phyloP scores from a whole-genome alignment of 1,140 invertebrate species.

The Pteromalus puparum region DNA sequence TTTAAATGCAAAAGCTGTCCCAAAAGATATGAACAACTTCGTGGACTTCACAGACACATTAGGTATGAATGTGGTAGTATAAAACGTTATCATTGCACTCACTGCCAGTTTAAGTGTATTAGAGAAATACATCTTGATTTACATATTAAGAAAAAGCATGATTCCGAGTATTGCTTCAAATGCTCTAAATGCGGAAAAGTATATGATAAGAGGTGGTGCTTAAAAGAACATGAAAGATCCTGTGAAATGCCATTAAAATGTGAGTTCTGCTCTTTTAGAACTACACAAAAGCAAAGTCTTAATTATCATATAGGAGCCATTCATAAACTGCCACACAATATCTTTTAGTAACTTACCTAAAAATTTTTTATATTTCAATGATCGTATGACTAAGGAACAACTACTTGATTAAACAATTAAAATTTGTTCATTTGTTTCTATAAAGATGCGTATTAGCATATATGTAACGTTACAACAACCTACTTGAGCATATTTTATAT shows the following conservation, averaged over 20 bases:
- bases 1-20: conserved; percentile 52
- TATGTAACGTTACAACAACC: conserved; percentile 45
- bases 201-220: conserved; percentile 51
- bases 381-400: conserved; percentile 12
- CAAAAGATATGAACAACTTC: conserved; percentile 47
- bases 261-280: conserved; percentile 51
- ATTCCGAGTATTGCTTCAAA: conserved; percentile 49
- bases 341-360: conserved; percentile 46
- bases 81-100: conserved; percentile 52
- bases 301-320: conserved; percentile 53
- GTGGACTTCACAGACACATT: conserved; percentile 53
- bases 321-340: conserved; percentile 50
- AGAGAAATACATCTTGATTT: conserved; percentile 52
- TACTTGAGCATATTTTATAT: conserved; percentile 49
- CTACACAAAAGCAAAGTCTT: conserved; percentile 52
- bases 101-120: conserved; percentile 51
- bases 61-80: conserved; percentile 51
- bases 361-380: conserved; percentile 2
- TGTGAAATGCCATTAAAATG: conserved; percentile 52
- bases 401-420: conserved; percentile 35
- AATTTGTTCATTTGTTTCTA: conserved; percentile 39
- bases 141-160: conserved; percentile 53
- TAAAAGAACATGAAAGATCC: conserved; percentile 52
- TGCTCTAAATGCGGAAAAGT: conserved; percentile 51
- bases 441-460: conserved; percentile 44